These are phyloP conservation scores for Polydrusus tereticollis DNA, from an alignment of 2,888 invertebrate genomes.

Conservation along the genomic window DNA sequence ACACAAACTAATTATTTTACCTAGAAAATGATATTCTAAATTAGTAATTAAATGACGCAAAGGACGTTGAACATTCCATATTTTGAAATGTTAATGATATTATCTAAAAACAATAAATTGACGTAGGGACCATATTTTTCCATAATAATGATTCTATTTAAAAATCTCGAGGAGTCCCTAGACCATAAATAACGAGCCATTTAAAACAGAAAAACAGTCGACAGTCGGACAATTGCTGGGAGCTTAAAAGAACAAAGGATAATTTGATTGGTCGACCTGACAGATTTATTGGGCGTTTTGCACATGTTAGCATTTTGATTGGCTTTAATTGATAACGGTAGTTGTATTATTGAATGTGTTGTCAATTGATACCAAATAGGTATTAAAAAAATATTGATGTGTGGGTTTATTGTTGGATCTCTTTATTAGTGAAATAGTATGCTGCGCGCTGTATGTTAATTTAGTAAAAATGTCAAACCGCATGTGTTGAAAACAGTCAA, in stretches of 20 bases:
- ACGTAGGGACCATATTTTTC: not conserved
- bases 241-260: conserved; percentile 41
- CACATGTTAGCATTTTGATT: conserved; percentile 61
- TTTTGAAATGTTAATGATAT: not conserved
- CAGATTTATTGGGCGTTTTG: conserved; percentile 48
- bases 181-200: conserved; percentile 19
- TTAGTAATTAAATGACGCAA: no score
- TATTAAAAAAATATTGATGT: no score
- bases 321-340: conserved; percentile 53
- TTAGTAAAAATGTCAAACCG: no score
- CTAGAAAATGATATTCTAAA: no score
- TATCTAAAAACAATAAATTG: not conserved
- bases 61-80: no score
- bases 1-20: no score
- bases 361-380: no score
- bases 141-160: conserved; percentile 6
- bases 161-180: conserved; percentile 1
- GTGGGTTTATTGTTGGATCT: no score
- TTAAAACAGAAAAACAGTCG: conserved; percentile 20
- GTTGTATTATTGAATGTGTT: not conserved
- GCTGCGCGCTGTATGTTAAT: no score
- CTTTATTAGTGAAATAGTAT: no score
- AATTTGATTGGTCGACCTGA: conserved; percentile 36
- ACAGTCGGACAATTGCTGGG: conserved; percentile 24
- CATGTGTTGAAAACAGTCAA: no score